A percentile compares a stretch with the other conserved stretches of the same genome.
Conservation (phyloP, 2,888 invertebrate genomes). For the Aphodius granarius region DNA sequence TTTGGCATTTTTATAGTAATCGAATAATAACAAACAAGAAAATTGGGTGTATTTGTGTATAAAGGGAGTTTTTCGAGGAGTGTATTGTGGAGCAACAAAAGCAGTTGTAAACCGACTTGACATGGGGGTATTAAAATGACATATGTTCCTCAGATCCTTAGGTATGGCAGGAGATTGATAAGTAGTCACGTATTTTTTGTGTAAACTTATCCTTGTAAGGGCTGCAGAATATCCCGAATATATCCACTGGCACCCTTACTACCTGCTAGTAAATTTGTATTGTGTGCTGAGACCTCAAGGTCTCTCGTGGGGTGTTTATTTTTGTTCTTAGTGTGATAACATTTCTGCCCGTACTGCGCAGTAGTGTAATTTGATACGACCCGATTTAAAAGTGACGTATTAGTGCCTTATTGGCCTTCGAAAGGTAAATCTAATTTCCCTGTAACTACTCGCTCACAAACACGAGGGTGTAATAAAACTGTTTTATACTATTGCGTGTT, state of each 20-base stretch:
- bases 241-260: not conserved
- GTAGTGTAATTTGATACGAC: constrained; percentile 6
- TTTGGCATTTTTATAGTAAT: not conserved
- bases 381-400: not conserved
- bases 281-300: not conserved
- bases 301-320: not conserved
- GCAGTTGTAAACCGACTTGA: not conserved
- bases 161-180: not conserved
- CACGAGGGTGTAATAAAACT: no score
- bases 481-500: no score
- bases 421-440: constrained; percentile 5
- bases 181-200: not conserved
- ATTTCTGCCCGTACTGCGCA: constrained; percentile 8
- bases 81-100: not conserved
- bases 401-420: not conserved
- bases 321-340: not conserved
- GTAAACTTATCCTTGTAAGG: not conserved
- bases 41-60: not conserved
- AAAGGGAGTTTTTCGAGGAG: not conserved
- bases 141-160: not conserved
- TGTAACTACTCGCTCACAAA: no score
- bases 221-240: not conserved
- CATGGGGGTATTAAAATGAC: not conserved
- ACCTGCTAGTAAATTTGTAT: not conserved
- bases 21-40: not conserved